Evolutionary conservation across 1,140 invertebrate genomes (phyloP).

Genomic region (Drosophila busckii): DNA sequence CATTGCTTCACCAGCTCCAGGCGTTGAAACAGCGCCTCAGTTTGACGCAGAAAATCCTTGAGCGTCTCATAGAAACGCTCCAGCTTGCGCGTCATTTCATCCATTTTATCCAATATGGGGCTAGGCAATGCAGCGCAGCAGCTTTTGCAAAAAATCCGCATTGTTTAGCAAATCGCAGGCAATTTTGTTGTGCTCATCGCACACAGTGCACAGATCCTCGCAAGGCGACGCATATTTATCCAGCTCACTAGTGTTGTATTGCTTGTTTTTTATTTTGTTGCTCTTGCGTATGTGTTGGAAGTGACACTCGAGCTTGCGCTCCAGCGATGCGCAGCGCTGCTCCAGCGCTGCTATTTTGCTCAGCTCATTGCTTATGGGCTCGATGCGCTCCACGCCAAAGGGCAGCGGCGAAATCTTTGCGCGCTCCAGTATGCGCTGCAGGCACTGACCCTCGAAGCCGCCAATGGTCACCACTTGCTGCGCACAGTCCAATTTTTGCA

Average conservation of each 20-base stretch:
- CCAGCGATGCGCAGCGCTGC: constrained; percentile 41
- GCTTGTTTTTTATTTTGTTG: constrained; percentile 46
- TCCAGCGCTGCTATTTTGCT: constrained; percentile 47
- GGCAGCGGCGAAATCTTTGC: constrained; percentile 51
- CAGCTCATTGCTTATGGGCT: constrained; percentile 48
- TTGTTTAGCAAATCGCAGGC: constrained; percentile 60
- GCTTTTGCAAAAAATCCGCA: constrained; percentile 62
- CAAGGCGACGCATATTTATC: constrained; percentile 46
- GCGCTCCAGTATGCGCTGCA: constrained; percentile 42
- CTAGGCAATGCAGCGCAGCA: constrained; percentile 54
- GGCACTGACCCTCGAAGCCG: constrained; percentile 53
- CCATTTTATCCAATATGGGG: constrained; percentile 51
- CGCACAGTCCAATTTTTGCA: constrained; percentile 64
- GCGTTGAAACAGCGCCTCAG: constrained; percentile 42
- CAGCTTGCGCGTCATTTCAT: constrained; percentile 31
- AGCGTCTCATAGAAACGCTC: constrained; percentile 43
- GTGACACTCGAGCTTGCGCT: constrained; percentile 49
- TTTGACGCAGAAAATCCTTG: constrained; percentile 27
- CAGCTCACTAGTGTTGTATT: constrained; percentile 23
- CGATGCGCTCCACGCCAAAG: constrained; percentile 48
- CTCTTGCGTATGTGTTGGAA: constrained; percentile 56
- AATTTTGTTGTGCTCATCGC: constrained; percentile 64
- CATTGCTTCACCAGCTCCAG: constrained; percentile 57
- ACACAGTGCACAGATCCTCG: constrained; percentile 65
- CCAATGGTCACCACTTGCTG: constrained; percentile 49